phyloP scores from a whole-genome alignment of 2,797 vertebrate genomes.

The Phrynocephalus guinanensis region DNA sequence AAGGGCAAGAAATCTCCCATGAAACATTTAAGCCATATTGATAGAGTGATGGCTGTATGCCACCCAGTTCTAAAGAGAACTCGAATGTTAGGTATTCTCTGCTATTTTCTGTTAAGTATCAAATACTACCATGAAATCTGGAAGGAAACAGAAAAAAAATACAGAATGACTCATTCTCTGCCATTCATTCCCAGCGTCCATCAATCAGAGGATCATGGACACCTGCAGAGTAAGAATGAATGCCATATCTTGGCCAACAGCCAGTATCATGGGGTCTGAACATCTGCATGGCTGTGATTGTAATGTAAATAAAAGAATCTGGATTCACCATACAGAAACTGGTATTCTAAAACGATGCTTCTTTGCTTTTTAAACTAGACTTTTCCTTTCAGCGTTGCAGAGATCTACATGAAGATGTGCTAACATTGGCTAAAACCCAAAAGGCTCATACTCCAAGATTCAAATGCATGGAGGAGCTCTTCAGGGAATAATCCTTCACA shows the following conservation, averaged over 20 bases:
- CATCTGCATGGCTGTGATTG: constrained; percentile 30
- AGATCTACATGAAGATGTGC: constrained; percentile 16
- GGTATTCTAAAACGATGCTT: constrained; percentile 7
- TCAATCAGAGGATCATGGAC: constrained; percentile 15
- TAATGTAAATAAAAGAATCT: constrained; percentile 24
- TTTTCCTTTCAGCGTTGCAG: neutral
- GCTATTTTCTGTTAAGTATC: constrained; percentile 14
- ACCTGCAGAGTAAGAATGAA: constrained; percentile 30
- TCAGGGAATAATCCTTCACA: neutral
- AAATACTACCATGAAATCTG: constrained; percentile 17
- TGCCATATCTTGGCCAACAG: constrained; percentile 29
- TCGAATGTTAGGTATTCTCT: neutral
- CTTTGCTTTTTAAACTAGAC: neutral
- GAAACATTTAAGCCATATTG: neutral
- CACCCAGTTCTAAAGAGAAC: neutral
- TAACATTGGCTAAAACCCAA: neutral
- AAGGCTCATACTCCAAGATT: neutral
- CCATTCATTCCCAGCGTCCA: constrained; percentile 24
- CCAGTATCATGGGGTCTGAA: constrained; percentile 28
- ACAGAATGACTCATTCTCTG: constrained; percentile 27
- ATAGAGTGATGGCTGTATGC: neutral
- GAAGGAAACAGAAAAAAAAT: constrained; percentile 24
- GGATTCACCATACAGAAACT: constrained; percentile 22
- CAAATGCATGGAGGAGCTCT: neutral
- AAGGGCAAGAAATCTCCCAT: neutral